Conservation (phyloP, 2,113 vertebrate species). For the Dipodomys spectabilis region DNA sequence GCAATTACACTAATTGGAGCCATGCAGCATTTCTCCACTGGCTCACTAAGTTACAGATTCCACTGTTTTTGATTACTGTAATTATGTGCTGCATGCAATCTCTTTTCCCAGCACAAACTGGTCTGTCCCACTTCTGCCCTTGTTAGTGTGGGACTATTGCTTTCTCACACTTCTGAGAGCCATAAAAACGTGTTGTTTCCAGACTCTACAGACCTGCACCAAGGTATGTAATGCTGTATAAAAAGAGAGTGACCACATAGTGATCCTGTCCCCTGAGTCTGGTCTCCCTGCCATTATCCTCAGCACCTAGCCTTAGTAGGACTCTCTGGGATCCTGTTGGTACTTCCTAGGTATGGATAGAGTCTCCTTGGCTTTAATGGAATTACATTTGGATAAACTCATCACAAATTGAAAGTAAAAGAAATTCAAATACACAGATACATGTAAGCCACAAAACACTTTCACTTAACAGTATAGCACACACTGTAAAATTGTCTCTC, state of each 20-base stretch:
- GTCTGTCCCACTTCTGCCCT: too few relatives aligned
- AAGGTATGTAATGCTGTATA: too few relatives aligned
- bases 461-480: neutral
- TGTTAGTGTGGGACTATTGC: too few relatives aligned
- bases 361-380: neutral
- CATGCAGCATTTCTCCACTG: neutral
- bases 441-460: neutral
- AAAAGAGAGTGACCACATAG: neutral
- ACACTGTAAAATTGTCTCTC: neutral
- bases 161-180: neutral
- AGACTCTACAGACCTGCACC: neutral
- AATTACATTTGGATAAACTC: neutral
- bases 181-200: neutral
- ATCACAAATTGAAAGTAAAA: neutral
- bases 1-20: neutral
- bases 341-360: neutral
- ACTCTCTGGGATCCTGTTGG: too few relatives aligned
- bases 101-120: fast-evolving
- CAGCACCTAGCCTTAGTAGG: neutral
- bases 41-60: neutral
- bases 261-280: neutral
- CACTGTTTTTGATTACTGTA: neutral
- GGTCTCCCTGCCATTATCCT: neutral
- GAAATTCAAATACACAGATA: neutral
- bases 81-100: fast-evolving